Evolutionary conservation across 2,797 vertebrate genomes (phyloP).

Genomic region (Darevskia mixta): DNA sequence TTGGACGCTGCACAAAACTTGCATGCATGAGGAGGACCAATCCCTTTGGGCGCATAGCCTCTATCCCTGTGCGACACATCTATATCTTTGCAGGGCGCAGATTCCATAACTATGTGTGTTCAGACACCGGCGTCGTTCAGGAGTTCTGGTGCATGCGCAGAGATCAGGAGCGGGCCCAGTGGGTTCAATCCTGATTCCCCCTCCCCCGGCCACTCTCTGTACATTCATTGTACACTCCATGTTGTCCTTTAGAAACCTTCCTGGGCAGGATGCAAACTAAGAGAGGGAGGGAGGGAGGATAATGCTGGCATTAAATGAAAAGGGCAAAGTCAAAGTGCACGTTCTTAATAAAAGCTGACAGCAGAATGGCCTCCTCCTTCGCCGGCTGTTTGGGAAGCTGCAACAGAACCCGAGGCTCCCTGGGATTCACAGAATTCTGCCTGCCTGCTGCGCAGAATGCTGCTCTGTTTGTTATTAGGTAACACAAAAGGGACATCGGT

Average conservation of each 20-base stretch:
- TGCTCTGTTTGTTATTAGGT: background rate
- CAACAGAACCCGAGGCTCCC: background rate
- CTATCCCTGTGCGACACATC: no score
- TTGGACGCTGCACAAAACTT: no score
- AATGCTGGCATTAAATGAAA: background rate
- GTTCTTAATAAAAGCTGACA: background rate
- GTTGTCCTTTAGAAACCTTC: background rate
- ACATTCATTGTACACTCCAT: no score
- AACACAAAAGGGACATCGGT: background rate
- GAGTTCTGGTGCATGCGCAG: background rate
- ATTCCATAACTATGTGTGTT: background rate
- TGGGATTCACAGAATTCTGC: background rate
- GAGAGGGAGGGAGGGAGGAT: background rate
- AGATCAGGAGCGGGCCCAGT: no score
- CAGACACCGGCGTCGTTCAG: no score
- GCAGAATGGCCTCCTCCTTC: background rate
- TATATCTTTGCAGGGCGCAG: background rate
- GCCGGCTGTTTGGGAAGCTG: background rate
- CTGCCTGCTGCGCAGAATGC: background rate
- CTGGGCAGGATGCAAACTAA: background rate
- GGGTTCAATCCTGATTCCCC: background rate
- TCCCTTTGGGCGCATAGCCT: no score
- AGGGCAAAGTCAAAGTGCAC: constrained; percentile 1
- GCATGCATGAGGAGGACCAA: no score
- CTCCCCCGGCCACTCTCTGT: background rate